These are phyloP conservation scores for Mobula hypostoma DNA, from an alignment of 2,113 vertebrate species.

Conservation along the genomic window DNA sequence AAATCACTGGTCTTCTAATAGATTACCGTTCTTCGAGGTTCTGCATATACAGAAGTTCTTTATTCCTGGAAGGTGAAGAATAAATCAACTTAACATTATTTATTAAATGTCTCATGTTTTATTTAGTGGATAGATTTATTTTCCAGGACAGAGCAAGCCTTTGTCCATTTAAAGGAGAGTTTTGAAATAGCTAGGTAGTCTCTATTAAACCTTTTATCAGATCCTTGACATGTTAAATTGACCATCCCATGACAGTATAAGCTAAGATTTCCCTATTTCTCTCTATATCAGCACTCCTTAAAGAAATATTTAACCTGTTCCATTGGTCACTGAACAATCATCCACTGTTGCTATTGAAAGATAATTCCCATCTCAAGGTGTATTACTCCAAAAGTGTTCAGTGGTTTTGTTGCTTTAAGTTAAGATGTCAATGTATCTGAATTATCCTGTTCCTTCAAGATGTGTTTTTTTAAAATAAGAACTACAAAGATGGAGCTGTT, in stretches of 20 bases:
- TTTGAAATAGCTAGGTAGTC: neutral
- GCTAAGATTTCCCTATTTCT: neutral
- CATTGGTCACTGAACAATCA: neutral
- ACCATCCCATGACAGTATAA: neutral
- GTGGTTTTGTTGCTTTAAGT: neutral
- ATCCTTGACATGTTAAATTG: neutral
- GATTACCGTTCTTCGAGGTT: neutral
- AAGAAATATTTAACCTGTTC: neutral
- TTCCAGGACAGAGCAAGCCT: neutral
- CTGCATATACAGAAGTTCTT: neutral
- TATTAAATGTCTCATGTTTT: neutral
- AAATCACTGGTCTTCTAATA: neutral
- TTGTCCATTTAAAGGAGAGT: neutral
- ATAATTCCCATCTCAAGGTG: neutral
- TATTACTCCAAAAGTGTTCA: neutral
- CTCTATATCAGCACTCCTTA: neutral
- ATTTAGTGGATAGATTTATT: slow-evolving; percentile 6
- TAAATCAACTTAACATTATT: neutral
- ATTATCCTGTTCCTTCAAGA: neutral
- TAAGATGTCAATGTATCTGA: neutral
- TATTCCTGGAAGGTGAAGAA: neutral
- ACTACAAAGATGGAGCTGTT: neutral
- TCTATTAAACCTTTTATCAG: neutral
- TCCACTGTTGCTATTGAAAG: neutral
- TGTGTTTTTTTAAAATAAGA: neutral